Percentiles rank a stretch among this genome's conserved stretches.
phyloP scores from a whole-genome alignment of 2,888 invertebrate species.

The Hirtodrosophila confusa region DNA sequence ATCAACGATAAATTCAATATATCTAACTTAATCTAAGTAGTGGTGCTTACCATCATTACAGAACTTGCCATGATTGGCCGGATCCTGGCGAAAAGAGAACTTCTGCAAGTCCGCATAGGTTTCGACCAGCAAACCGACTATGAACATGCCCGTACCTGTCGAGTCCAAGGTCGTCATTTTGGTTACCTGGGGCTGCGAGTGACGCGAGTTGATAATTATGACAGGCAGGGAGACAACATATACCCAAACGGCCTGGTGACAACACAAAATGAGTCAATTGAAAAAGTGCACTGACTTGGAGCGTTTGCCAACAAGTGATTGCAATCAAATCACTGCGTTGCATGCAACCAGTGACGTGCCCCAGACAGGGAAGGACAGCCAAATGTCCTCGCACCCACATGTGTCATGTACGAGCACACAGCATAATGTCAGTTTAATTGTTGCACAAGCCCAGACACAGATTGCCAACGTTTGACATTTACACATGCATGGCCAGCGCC shows the following conservation, averaged over 20 bases:
- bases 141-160: slow-evolving; percentile 92
- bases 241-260: slow-evolving; percentile 92
- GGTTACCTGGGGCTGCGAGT: slow-evolving; percentile 90
- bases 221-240: slow-evolving; percentile 95
- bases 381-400: slow-evolving; percentile 10
- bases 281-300: slow-evolving; percentile 12
- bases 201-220: slow-evolving; percentile 94
- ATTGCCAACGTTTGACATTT: slow-evolving; percentile 29
- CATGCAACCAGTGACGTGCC: slow-evolving; percentile 27
- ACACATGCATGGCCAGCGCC: slow-evolving; percentile 6
- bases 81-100: slow-evolving; percentile 94
- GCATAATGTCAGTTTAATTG: slow-evolving; percentile 7
- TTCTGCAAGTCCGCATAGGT: slow-evolving; percentile 97
- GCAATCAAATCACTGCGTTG: slow-evolving; percentile 44
- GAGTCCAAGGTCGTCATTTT: slow-evolving; percentile 95
- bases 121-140: slow-evolving; percentile 93
- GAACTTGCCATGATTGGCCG: slow-evolving; percentile 95
- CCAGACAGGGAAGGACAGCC: slow-evolving; percentile 26
- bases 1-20: no score
- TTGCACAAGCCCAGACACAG: background rate
- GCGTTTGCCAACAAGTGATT: slow-evolving; percentile 54
- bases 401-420: slow-evolving; percentile 1
- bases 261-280: background rate
- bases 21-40: no score
- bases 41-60: slow-evolving; percentile 91